Base-by-base conservation (phyloP, 2,888 invertebrate species). In the Luffia ferchaultella region DNA sequence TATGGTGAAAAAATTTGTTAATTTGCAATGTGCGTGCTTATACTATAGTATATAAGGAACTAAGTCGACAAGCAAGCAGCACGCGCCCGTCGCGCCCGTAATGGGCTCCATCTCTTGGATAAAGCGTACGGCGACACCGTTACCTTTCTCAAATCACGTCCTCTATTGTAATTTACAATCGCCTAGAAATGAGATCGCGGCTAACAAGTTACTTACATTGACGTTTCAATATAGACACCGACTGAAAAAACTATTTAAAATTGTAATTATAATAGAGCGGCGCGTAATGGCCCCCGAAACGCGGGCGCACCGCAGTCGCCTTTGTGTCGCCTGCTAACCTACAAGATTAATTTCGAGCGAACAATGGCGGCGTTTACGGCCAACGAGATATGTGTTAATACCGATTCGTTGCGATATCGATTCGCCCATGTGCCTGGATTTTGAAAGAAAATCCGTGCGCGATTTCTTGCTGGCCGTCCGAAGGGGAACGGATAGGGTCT, bases 131-230 rank as follows among this genome's bases (percentile, higher is more conserved):
- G 67, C 70, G 71, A 76, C 73, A 80, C 83, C 83, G 83, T 82
- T 83, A 83, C 80, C 77, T 80, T 77, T 79, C 82, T 79, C 82
- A 77, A 77, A 80, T 80, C 83, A 83, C 83, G 83, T 83, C 79
- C 83, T 77, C 83, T 78, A 83, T 83, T 83, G 83, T 82, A 79
- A 82, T 80, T 82, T 78, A 79, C 83, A 83, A 82, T 80, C 79
- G 80, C 69, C 72, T 73, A 76, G 82, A 82, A 83, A 83, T 83
- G 83, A 83, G 83, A 82, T 83, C 79, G 83, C 83, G 78, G 82
- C 83, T 83, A 83, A 83, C 83, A 83, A 83, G 83, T 83, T 83
- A 83, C 82, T 83, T 83, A 83, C 83, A 78, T 82, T 83, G 83
- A 83, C 83, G 82, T 83, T 82, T 83, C 82, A 83, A 83, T 83